Evolutionary conservation across 2,113 vertebrate species (phyloP), one percentile per base, ranked within the genome.

Genomic region (Podarcis cretensis): DNA sequence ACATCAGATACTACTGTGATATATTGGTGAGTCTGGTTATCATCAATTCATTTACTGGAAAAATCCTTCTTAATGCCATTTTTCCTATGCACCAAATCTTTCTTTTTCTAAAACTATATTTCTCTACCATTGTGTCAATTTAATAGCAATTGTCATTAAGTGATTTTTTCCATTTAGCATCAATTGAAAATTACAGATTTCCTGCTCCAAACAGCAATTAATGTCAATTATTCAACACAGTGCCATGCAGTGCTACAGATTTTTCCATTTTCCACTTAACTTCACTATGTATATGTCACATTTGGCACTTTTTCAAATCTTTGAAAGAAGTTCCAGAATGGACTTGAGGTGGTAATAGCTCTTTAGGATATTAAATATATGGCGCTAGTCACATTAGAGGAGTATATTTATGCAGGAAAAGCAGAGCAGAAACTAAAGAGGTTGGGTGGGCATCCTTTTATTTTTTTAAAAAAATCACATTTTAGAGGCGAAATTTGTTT

Each of bases 191-290:
- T 92, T 91, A 90, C 90, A 93, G 88, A 89, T 95, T 96, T 96
- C 88, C 93, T 90, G 63, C 85, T 92, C 92, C 82, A 86, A 94
- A 93, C 87, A 91, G 84, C 89, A 94, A 96, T 95, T 96, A 95
- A 95, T 92, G 91, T n/a, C 93, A 94, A 94, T 94, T 95, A 93
- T 94, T 95, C 91, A 90, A 89, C 77, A 75, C 81, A 93, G 82
- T 69, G 89, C 92, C 85, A 87, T 87, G 81, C 86, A 89, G 77
- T 75, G 90, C 84, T 94, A 93, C 91, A 93, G 90, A 89, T 90
- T 93, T 95, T 96, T 94, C 93, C 90, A 92, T 95, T 94, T 96
- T 93, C 91, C 89, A 91, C 92, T 92, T 90, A 94, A 89, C 80
- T 90, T 93, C 91, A 90, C 40, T 63, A 40, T 74, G 37, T 86